Evolutionary conservation across 2,113 vertebrate genomes (phyloP), one percentile per base, ranked within the genome.

Genomic region (Hydrochoerus hydrochaeris): DNA sequence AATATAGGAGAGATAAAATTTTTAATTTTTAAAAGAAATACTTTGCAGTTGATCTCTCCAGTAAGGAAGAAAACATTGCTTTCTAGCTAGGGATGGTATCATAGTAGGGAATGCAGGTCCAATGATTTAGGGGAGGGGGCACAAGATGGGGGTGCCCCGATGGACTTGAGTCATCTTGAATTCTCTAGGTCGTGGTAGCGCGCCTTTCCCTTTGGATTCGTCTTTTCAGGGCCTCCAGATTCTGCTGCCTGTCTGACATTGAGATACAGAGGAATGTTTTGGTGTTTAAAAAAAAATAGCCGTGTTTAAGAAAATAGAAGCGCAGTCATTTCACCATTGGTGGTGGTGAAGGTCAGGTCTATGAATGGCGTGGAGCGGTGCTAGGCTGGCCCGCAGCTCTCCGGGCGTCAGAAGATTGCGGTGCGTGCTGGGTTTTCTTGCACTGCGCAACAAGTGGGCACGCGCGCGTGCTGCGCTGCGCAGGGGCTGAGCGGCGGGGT

Each of bases 401-500:
- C 58, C 17, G 49, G 44, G 49, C 95, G 83, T 41, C 52, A 5
- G 2, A 75, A 65, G 24, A 11, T 81, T 3, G 58, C 13, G 75
- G 82, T 44, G 94, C 75, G 65, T 58, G 95, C 81, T 1, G 77
- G 58, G 12, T 30, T 83, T 93, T 85, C 65, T 95, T 80, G 95
- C 96, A 62, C 95, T 96, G 98, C 87, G 96, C 97, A 97, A 98
- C 98, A 97, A 97, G 98, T 98, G 93, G 93, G 93, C 52, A 54
- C 11, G 92, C 57, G 95, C 73, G 46, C 73, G 46, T 90, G 83
- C 89, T 19, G 65, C n/a, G 88, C 91, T 28, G 65, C n/a, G 87
- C 80, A 2, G 78, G 44, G 57, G 88, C 46, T 44, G 67, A 49
- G 69, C 41, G 44, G 41, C 67, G 1, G 17, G 32, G 71, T 94